A percentile compares a stretch with the other conserved stretches of the same genome.
phyloP scores from a whole-genome alignment of 2,888 invertebrate genomes.

The Watsonalla binaria region DNA sequence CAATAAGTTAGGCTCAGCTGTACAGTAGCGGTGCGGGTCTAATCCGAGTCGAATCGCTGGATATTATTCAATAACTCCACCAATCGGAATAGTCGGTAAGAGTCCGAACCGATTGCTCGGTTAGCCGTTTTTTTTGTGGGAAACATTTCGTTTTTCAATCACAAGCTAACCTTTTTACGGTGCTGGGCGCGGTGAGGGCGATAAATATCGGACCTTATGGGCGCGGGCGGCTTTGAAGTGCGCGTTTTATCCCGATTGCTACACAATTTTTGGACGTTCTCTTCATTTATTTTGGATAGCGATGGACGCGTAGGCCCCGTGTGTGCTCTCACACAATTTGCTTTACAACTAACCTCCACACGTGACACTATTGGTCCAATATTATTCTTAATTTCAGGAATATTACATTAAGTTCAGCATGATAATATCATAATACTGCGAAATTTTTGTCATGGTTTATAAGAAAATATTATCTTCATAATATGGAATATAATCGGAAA shows the following conservation, averaged over 20 bases:
- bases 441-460: too few species aligned
- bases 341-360: background rate
- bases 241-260: conserved; percentile 52
- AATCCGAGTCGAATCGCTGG: conserved; percentile 69
- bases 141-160: conserved; percentile 69
- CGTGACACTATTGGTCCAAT: background rate
- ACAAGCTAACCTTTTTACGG: conserved; percentile 61
- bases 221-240: conserved; percentile 66
- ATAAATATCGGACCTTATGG: conserved; percentile 73
- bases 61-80: conserved; percentile 66
- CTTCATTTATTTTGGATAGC: conserved; percentile 4
- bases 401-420: too few species aligned
- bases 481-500: too few species aligned
- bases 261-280: conserved; percentile 31
- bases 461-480: too few species aligned
- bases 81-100: conserved; percentile 29
- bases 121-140: conserved; percentile 53
- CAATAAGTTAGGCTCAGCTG: conserved; percentile 68
- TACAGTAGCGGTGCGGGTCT: conserved; percentile 62
- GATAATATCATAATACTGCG: too few species aligned
- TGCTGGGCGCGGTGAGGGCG: conserved; percentile 47
- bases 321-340: background rate
- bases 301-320: background rate
- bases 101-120: conserved; percentile 23
- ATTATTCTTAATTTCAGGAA: too few species aligned